phyloP scores from a whole-genome alignment of 2,113 vertebrate genomes.

The Tympanuchus pallidicinctus region DNA sequence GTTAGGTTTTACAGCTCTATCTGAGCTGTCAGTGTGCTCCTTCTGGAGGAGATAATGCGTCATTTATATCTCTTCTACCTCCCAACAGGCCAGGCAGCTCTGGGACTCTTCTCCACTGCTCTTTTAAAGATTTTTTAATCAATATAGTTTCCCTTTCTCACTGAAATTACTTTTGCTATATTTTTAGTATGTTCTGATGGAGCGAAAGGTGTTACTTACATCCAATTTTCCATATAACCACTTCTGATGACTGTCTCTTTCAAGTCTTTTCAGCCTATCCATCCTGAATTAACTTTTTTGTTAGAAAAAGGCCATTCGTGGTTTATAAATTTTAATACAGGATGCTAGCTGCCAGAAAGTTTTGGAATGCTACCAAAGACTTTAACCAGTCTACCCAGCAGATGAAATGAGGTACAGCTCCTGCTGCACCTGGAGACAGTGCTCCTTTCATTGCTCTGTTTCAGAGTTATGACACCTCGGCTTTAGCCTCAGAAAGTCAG shows the following conservation, averaged over 20 bases:
- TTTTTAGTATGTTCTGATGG: constrained; percentile 75
- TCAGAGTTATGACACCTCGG: constrained; percentile 80
- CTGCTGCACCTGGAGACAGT: constrained; percentile 81
- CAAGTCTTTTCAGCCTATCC: constrained; percentile 72
- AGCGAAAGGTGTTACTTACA: constrained; percentile 73
- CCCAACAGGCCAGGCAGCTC: constrained; percentile 9
- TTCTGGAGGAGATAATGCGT: not conserved
- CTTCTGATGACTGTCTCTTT: constrained; percentile 79
- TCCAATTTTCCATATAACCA: constrained; percentile 79
- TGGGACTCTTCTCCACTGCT: not conserved
- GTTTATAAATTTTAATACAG: constrained; percentile 85
- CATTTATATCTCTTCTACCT: not conserved
- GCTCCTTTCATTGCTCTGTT: constrained; percentile 77
- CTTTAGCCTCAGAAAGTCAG: constrained; percentile 76
- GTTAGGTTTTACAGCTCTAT: not conserved
- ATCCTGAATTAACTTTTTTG: constrained; percentile 81
- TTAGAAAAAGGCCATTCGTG: constrained; percentile 81
- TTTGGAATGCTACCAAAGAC: constrained; percentile 78
- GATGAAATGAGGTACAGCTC: constrained; percentile 75
- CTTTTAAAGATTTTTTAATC: constrained; percentile 65
- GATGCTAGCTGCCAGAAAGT: constrained; percentile 79
- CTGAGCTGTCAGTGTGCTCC: not conserved
- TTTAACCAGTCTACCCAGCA: constrained; percentile 73
- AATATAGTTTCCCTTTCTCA: constrained; percentile 57
- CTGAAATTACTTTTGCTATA: constrained; percentile 74